A percentile compares a stretch with the other conserved stretches of the same genome.
Conservation (phyloP, 2,797 vertebrate species). For the Phataginus tetradactyla region DNA sequence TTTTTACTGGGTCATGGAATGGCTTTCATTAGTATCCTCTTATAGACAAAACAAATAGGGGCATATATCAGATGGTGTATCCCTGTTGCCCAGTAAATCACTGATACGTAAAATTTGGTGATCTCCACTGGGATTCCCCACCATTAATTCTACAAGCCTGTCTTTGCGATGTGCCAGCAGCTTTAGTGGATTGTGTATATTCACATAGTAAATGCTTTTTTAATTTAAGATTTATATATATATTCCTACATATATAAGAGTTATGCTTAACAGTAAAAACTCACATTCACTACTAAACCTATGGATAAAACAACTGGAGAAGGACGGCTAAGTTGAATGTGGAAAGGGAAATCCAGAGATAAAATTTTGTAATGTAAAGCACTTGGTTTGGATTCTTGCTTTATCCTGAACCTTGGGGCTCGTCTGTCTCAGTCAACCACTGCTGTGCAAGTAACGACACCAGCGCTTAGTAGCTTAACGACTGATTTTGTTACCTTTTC, state of each 20-base stretch:
- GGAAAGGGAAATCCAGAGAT: neutral
- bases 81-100: constrained; percentile 55
- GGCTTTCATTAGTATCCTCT: neutral
- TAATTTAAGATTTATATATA: neutral
- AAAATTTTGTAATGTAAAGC: neutral
- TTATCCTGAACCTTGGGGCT: neutral
- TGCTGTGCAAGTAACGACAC: neutral
- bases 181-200: neutral
- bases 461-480: neutral
- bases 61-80: neutral
- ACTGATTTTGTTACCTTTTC: neutral
- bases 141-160: constrained; percentile 18
- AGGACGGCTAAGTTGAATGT: neutral
- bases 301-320: neutral
- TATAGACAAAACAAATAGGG: neutral
- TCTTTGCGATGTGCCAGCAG: neutral
- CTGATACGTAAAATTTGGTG: constrained; percentile 70
- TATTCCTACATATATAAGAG: neutral
- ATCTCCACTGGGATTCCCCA: constrained; percentile 81
- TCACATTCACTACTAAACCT: neutral
- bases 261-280: neutral
- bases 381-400: constrained; percentile 12
- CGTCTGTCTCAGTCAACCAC: neutral
- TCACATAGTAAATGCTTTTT: neutral
- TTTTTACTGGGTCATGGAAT: neutral